These are phyloP conservation scores for Phrynosoma blainvillii DNA, from an alignment of 2,113 vertebrate species.

Conservation along the genomic window DNA sequence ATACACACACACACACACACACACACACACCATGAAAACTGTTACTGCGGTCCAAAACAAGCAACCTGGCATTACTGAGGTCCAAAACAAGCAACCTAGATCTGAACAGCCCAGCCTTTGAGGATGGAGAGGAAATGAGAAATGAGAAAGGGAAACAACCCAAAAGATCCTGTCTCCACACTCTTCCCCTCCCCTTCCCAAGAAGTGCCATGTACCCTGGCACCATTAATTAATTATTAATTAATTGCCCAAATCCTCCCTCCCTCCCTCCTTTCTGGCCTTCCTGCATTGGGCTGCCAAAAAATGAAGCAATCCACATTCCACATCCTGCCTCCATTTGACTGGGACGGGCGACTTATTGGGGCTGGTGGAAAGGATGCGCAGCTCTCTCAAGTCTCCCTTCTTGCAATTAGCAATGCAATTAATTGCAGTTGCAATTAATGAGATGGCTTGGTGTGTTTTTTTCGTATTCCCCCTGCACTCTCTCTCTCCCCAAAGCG, in stretches of 20 bases:
- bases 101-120: background rate
- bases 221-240: constrained; percentile 32
- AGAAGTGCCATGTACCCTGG: background rate
- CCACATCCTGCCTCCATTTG: constrained; percentile 42
- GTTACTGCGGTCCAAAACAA: background rate
- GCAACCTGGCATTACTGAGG: no score
- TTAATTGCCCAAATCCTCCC: constrained; percentile 25
- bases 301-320: constrained; percentile 63
- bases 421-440: no score
- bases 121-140: constrained; percentile 6
- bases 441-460: background rate
- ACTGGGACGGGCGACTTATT: constrained; percentile 66
- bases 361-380: constrained; percentile 34
- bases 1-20: background rate
- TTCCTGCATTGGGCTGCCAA: constrained; percentile 58
- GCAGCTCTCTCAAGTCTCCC: background rate
- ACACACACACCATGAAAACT: background rate
- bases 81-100: background rate
- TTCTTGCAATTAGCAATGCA: no score
- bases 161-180: constrained; percentile 1
- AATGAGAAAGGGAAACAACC: constrained; percentile 19
- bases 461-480: constrained; percentile 45
- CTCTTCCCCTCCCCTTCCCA: background rate
- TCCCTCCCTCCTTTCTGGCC: constrained; percentile 62
- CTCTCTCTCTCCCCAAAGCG: background rate